phyloP scores from a whole-genome alignment of 1,140 invertebrate genomes.

The Drosophila lacteicornis region DNA sequence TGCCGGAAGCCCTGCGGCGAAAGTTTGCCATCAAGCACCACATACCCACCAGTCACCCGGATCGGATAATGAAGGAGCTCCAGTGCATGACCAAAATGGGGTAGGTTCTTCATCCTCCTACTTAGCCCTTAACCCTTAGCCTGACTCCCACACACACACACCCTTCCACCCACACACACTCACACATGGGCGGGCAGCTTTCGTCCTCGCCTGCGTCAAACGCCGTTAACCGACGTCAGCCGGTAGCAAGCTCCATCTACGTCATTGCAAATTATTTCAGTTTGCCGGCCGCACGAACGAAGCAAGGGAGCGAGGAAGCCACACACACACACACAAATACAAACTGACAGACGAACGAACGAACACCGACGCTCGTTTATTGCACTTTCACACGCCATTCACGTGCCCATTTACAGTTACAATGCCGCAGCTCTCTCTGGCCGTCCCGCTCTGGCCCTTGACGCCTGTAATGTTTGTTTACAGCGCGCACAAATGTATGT shows the following conservation, averaged over 20 bases:
- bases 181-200: constrained; percentile 34
- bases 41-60: constrained; percentile 92
- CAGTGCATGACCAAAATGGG: constrained; percentile 92
- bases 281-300: constrained; percentile 33
- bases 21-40: constrained; percentile 93
- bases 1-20: constrained; percentile 86
- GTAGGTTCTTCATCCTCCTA: constrained; percentile 73
- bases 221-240: constrained; percentile 67
- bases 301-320: not conserved
- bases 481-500: constrained; percentile 12
- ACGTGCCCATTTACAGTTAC: constrained; percentile 71
- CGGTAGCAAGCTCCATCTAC: constrained; percentile 57
- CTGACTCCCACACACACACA: not conserved
- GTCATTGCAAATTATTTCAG: constrained; percentile 79
- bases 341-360: not conserved
- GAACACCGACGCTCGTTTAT: constrained; percentile 64
- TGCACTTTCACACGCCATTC: constrained; percentile 82
- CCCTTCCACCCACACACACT: constrained; percentile 63
- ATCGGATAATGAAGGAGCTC: constrained; percentile 91
- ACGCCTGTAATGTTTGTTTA: constrained; percentile 64
- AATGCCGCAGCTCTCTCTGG: constrained; percentile 18
- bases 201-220: constrained; percentile 65
- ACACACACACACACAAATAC: not conserved
- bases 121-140: not conserved
- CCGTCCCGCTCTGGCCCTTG: constrained; percentile 14